These are phyloP conservation scores for Stigmatopora argus DNA, from an alignment of 2,113 vertebrate genomes.

Conservation along the genomic window DNA sequence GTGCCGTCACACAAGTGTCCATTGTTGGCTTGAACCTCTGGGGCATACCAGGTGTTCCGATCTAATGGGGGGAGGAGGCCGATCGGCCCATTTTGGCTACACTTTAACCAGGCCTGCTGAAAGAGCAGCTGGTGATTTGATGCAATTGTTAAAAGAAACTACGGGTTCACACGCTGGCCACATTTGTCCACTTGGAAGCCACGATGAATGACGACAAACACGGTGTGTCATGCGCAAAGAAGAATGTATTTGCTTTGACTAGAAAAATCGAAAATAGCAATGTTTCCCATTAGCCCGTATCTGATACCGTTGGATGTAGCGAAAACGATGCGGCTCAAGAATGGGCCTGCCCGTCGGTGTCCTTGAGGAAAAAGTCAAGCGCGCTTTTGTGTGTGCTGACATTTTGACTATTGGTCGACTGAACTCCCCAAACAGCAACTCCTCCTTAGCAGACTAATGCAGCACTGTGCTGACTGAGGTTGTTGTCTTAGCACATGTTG, in stretches of 20 bases:
- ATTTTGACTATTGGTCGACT: conserved; percentile 38
- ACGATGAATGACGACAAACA: conserved; percentile 18
- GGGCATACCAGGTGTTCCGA: conserved; percentile 65
- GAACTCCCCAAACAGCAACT: conserved; percentile 24
- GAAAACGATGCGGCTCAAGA: conserved; percentile 25
- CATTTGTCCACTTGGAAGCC: conserved; percentile 1
- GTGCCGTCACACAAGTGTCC: conserved; percentile 56
- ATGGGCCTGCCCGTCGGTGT: conserved; percentile 23
- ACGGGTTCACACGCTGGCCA: neutral
- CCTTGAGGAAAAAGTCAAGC: conserved; percentile 50
- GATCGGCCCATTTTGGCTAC: conserved; percentile 38
- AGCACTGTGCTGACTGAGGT: conserved; percentile 46
- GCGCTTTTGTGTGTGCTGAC: conserved; percentile 27
- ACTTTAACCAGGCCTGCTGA: conserved; percentile 56
- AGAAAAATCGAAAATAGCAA: conserved; percentile 35
- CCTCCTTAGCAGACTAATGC: conserved; percentile 7
- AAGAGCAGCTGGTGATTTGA: conserved; percentile 31
- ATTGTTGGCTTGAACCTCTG: conserved; percentile 57
- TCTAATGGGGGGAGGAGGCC: conserved; percentile 41
- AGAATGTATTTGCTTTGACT: conserved; percentile 52
- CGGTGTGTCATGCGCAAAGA: conserved; percentile 22
- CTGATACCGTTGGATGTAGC: conserved; percentile 44
- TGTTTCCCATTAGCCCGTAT: conserved; percentile 51
- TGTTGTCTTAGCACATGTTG: conserved; percentile 31
- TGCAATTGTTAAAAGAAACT: neutral